phyloP scores from a whole-genome alignment of 2,797 vertebrate species.

The Channallabes apus region DNA sequence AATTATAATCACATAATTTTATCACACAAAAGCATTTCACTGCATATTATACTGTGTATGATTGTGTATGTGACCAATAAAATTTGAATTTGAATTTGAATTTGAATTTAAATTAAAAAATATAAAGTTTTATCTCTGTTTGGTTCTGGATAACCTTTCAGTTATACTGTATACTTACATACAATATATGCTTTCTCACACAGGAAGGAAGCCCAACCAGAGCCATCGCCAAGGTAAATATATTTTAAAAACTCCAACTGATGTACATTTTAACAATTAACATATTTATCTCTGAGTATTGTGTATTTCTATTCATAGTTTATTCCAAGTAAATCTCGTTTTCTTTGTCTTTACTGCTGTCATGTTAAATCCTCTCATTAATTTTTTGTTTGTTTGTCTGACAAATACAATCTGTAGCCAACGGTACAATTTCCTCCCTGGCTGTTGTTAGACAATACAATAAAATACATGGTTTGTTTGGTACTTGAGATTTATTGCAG shows the following conservation, averaged over 20 bases:
- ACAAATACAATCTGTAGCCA: background rate
- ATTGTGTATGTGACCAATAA: too few species aligned
- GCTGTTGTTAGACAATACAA: background rate
- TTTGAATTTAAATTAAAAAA: too few species aligned
- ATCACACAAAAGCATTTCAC: too few species aligned
- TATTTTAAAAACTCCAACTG: background rate
- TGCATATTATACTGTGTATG: too few species aligned
- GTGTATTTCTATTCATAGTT: background rate
- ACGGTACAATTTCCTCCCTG: background rate
- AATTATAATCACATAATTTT: background rate
- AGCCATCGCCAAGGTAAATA: conserved; percentile 87
- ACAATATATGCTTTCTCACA: conserved; percentile 5
- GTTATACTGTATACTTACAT: conserved; percentile 10
- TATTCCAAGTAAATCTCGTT: background rate
- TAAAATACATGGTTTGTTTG: background rate
- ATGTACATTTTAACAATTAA: background rate
- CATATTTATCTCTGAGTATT: background rate
- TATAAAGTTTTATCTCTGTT: background rate
- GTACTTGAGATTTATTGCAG: background rate
- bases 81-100: too few species aligned
- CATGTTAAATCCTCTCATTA: background rate
- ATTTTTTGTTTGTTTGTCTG: background rate
- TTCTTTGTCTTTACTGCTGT: background rate
- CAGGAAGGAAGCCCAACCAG: conserved; percentile 92
- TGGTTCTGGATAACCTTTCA: background rate